phyloP scores from a whole-genome alignment of 2,888 invertebrate genomes.

The Alloplasta piceator region DNA sequence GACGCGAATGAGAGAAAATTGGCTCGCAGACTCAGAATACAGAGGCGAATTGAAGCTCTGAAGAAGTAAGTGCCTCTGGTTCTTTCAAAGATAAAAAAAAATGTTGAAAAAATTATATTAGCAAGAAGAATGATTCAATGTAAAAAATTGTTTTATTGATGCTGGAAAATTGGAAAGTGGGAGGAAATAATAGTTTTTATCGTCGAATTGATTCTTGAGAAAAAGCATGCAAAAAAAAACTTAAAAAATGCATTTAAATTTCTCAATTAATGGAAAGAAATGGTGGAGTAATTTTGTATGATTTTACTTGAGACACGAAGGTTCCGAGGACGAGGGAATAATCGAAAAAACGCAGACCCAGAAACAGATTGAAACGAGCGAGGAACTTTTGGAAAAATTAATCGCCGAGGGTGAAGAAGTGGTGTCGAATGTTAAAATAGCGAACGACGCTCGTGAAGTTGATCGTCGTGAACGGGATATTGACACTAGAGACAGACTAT shows the following conservation, averaged over 20 bases:
- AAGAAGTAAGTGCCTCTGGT: slow-evolving; percentile 81
- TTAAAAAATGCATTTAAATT: background rate
- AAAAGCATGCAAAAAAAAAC: too few species aligned
- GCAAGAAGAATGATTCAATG: background rate
- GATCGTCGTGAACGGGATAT: slow-evolving; percentile 85
- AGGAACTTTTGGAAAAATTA: slow-evolving; percentile 87
- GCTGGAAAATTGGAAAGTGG: too few species aligned
- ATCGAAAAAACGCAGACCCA: slow-evolving; percentile 86
- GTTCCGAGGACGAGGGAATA: slow-evolving; percentile 77
- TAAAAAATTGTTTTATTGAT: background rate
- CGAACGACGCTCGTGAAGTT: slow-evolving; percentile 90
- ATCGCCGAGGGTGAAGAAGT: slow-evolving; percentile 89
- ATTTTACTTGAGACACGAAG: slow-evolving; percentile 68
- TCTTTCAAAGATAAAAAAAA: background rate
- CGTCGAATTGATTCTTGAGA: too few species aligned
- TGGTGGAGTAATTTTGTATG: too few species aligned
- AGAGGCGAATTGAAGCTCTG: slow-evolving; percentile 86
- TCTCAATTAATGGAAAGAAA: too few species aligned
- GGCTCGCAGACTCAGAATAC: slow-evolving; percentile 88
- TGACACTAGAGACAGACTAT: slow-evolving; percentile 84
- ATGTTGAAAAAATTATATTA: slow-evolving; percentile 6
- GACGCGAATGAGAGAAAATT: slow-evolving; percentile 89
- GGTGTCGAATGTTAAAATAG: slow-evolving; percentile 89
- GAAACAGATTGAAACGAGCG: slow-evolving; percentile 87
- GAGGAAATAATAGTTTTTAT: too few species aligned